A percentile compares a stretch with the other conserved stretches of the same genome.
These are phyloP conservation scores for Heliconius aoede DNA, from an alignment of 2,888 invertebrate species.

Conservation along the genomic window DNA sequence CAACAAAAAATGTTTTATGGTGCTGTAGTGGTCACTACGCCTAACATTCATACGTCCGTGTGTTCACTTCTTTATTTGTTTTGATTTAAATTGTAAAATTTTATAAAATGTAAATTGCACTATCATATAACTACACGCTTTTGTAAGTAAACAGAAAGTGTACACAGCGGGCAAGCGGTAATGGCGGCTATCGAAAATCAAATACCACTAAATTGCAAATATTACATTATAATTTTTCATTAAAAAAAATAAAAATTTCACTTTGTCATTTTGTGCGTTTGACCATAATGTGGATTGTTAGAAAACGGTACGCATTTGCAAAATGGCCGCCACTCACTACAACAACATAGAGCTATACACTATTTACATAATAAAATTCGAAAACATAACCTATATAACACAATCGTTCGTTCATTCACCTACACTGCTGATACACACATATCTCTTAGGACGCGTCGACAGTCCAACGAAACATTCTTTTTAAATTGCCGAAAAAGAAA, in stretches of 20 bases:
- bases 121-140: neutral
- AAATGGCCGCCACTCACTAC: constrained; percentile 49
- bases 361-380: constrained; percentile 67
- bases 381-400: constrained; percentile 50
- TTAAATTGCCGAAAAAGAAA: neutral
- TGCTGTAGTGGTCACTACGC: constrained; percentile 29
- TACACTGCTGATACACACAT: constrained; percentile 40
- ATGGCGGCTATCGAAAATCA: constrained; percentile 22
- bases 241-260: constrained; percentile 2
- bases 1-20: neutral
- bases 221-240: constrained; percentile 1
- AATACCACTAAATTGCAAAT: neutral
- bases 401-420: constrained; percentile 45
- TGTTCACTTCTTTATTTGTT: constrained; percentile 19
- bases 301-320: constrained; percentile 14
- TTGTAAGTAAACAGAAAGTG: constrained; percentile 14
- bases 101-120: constrained; percentile 11
- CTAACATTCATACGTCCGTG: constrained; percentile 31
- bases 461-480: constrained; percentile 34
- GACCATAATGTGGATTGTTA: constrained; percentile 3
- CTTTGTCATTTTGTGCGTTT: constrained; percentile 38
- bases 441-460: constrained; percentile 36
- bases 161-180: constrained; percentile 23
- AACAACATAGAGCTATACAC: constrained; percentile 59
- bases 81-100: constrained; percentile 5